These are phyloP conservation scores for Pterobdella sp. DNA, from an alignment of 2,888 invertebrate species.

Conservation along the genomic window DNA sequence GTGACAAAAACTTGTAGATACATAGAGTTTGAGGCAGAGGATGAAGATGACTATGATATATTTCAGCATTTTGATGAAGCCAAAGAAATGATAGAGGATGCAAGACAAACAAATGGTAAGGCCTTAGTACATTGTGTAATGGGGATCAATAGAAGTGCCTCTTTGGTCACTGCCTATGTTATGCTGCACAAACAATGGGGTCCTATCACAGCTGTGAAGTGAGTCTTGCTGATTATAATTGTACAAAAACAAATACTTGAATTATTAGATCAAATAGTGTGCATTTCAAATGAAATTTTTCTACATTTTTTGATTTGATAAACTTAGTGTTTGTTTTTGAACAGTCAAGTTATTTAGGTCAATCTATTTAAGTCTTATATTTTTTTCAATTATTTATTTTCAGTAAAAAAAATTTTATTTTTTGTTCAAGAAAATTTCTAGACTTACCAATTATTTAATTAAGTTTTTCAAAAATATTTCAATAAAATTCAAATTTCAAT, in stretches of 20 bases:
- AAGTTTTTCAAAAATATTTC: too few relatives aligned
- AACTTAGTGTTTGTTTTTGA: too few relatives aligned
- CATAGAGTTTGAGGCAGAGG: constrained; percentile 38
- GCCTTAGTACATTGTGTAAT: constrained; percentile 39
- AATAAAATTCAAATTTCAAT: too few relatives aligned
- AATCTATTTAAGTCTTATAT: too few relatives aligned
- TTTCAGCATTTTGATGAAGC: constrained; percentile 38
- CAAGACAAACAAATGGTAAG: constrained; percentile 35
- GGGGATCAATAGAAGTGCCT: constrained; percentile 39
- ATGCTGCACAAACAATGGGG: constrained; percentile 38
- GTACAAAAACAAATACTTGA: background rate
- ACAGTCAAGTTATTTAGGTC: too few relatives aligned
- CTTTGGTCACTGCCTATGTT: constrained; percentile 34
- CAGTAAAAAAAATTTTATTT: too few relatives aligned
- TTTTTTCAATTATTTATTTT: too few relatives aligned
- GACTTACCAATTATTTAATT: too few relatives aligned
- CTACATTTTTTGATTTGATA: too few relatives aligned
- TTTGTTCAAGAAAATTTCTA: too few relatives aligned
- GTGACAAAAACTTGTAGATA: constrained; percentile 28
- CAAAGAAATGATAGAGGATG: constrained; percentile 38
- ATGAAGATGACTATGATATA: constrained; percentile 37
- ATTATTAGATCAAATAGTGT: too few relatives aligned
- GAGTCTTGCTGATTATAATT: background rate
- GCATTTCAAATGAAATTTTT: too few relatives aligned
- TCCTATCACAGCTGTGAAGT: constrained; percentile 34